Evolutionary conservation across 2,888 invertebrate species (phyloP).

Genomic region (Drosophila rubida): DNA sequence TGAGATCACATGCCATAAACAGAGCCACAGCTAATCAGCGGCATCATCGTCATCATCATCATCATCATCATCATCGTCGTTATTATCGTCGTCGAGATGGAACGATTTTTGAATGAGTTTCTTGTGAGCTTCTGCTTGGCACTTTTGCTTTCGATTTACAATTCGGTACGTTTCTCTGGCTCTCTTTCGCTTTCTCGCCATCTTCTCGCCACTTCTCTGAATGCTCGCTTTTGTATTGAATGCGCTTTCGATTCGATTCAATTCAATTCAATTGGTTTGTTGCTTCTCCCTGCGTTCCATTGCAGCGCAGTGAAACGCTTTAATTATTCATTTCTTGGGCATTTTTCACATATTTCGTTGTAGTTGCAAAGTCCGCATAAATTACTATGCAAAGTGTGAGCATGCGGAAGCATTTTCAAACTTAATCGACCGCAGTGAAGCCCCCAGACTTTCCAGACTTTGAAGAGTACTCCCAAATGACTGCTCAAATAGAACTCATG

Average conservation of each 20-base stretch:
- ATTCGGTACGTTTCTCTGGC: constrained; percentile 12
- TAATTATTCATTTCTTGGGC: constrained; percentile 57
- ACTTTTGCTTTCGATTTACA: constrained; percentile 53
- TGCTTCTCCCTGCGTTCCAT: constrained; percentile 38
- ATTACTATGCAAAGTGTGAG: constrained; percentile 12
- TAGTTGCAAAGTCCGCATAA: constrained; percentile 8
- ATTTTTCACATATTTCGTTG: constrained; percentile 40
- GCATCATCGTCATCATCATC: constrained; percentile 19
- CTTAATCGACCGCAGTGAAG: constrained; percentile 22
- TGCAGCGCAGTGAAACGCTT: constrained; percentile 36
- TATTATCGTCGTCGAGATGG: constrained; percentile 18
- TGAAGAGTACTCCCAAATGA: neutral
- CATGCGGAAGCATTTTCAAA: constrained; percentile 44
- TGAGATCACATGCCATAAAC: constrained; percentile 35
- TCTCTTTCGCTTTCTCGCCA: constrained; percentile 19
- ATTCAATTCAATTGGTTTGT: constrained; percentile 55
- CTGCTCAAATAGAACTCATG: neutral
- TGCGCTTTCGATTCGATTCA: constrained; percentile 53
- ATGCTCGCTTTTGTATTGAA: constrained; percentile 52
- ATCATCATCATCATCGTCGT: constrained; percentile 22
- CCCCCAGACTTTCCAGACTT: constrained; percentile 1
- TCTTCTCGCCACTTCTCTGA: constrained; percentile 29
- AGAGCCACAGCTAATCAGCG: constrained; percentile 22
- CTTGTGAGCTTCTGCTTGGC: constrained; percentile 25
- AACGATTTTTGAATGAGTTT: constrained; percentile 23